These are phyloP conservation scores for Pyrocephalus nanus DNA, from an alignment of 2,797 vertebrate species.

Conservation along the genomic window DNA sequence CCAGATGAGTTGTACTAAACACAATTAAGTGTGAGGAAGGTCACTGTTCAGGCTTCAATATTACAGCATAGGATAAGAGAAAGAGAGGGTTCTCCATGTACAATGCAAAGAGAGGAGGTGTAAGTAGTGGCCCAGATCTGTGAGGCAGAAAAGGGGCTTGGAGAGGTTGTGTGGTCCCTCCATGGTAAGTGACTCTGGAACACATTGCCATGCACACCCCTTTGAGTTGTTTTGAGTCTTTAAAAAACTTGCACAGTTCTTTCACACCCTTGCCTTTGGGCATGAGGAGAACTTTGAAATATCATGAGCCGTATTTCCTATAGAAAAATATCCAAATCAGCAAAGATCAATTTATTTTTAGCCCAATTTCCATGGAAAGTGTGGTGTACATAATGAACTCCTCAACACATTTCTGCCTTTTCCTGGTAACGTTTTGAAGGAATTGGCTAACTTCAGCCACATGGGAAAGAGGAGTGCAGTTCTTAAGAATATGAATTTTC, in stretches of 20 bases:
- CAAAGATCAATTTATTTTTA: background rate
- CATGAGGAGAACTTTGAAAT: background rate
- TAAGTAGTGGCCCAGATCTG: background rate
- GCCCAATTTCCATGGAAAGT: background rate
- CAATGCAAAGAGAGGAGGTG: background rate
- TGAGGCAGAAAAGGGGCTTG: background rate
- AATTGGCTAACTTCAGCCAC: background rate
- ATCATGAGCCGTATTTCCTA: background rate
- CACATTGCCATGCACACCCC: no score
- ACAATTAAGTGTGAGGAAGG: background rate
- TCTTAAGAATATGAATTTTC: background rate
- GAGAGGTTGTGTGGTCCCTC: background rate
- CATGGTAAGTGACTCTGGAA: background rate
- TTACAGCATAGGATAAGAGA: background rate
- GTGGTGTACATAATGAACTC: accelerated
- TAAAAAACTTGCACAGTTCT: background rate
- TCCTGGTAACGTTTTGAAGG: background rate
- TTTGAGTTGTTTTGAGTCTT: background rate
- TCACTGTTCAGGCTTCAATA: background rate
- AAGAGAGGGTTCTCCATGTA: background rate
- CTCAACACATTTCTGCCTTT: background rate
- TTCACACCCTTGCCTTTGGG: background rate
- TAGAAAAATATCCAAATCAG: background rate
- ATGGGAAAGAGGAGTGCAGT: background rate
- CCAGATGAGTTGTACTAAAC: background rate